A percentile compares a stretch with the other conserved stretches of the same genome.
These are phyloP conservation scores for Malurus melanocephalus DNA, from an alignment of 2,113 vertebrate species.

Conservation along the genomic window DNA sequence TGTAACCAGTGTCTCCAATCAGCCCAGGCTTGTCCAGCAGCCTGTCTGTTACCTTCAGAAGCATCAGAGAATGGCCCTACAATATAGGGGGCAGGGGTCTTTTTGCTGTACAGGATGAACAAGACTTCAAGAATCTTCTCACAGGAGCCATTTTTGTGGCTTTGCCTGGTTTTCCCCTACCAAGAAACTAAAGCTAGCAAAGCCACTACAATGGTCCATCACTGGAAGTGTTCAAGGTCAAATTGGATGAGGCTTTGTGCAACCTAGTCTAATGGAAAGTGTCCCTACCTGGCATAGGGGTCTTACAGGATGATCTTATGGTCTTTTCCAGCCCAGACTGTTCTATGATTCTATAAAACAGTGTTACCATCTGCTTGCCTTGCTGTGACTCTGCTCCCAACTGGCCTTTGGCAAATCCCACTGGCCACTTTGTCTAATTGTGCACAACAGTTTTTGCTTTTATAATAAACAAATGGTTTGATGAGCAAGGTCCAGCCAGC, in stretches of 20 bases:
- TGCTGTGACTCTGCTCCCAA: not conserved
- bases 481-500: not conserved
- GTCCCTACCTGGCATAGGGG: rapidly evolving
- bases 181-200: no score
- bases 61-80: no score
- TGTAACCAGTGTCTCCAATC: no score
- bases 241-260: not conserved
- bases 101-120: no score
- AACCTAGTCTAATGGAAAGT: not conserved
- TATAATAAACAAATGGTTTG: not conserved
- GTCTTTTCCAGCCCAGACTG: not conserved
- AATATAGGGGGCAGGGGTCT: no score
- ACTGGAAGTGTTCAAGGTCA: not conserved
- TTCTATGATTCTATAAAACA: not conserved
- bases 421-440: not conserved
- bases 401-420: not conserved
- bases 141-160: no score
- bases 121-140: no score
- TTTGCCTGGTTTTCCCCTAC: no score
- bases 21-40: no score
- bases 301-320: not conserved
- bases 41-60: no score
- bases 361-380: not conserved
- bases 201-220: not conserved
- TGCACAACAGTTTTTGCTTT: not conserved